phyloP scores from a whole-genome alignment of 2,113 vertebrate genomes.

The Phrynosoma blainvillii region DNA sequence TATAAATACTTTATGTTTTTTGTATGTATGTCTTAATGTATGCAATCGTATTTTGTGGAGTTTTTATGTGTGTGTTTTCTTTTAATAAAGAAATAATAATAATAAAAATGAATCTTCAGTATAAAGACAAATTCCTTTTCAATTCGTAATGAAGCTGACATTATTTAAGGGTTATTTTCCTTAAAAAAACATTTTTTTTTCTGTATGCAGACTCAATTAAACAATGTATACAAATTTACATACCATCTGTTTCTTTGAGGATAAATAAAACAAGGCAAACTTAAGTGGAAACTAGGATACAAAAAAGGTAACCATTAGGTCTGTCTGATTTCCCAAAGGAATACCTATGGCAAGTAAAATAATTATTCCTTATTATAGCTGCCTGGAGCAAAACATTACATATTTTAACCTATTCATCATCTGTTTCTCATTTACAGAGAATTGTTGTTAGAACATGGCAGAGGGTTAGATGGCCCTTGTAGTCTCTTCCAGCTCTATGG shows the following conservation, averaged over 20 bases:
- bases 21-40: no score
- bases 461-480: no score
- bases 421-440: conserved; percentile 50
- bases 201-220: not conserved
- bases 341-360: not conserved
- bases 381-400: not conserved
- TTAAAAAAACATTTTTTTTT: not conserved
- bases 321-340: not conserved
- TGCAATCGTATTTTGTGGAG: no score
- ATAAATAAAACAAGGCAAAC: not conserved
- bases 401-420: conserved; percentile 61
- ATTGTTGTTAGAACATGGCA: conserved; percentile 33
- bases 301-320: not conserved
- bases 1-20: not conserved
- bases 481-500: no score
- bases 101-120: no score
- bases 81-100: no score
- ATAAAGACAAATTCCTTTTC: rapidly evolving
- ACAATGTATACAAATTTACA: not conserved
- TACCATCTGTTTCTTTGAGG: not conserved
- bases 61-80: no score
- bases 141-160: not conserved
- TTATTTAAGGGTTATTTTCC: not conserved
- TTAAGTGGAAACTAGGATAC: not conserved
- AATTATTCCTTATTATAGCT: not conserved